phyloP scores from a whole-genome alignment of 2,888 invertebrate genomes.

The Aleiodes leptofemur region DNA sequence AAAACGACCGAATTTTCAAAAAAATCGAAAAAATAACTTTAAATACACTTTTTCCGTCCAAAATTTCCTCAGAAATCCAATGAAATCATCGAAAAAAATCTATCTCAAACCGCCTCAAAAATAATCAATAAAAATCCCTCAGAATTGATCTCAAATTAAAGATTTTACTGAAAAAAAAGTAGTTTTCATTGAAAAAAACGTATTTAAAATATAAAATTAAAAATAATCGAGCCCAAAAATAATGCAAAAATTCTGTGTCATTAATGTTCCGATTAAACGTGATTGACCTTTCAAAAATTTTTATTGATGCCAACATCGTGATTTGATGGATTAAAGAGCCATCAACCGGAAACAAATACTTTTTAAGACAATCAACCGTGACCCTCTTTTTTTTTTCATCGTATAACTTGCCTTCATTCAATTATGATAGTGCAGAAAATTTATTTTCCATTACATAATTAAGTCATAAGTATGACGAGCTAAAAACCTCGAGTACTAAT shows the following conservation, averaged over 20 bases:
- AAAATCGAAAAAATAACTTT: no score
- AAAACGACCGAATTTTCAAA: no score
- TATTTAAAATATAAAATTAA: not conserved
- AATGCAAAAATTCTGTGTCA: not conserved
- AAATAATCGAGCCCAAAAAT: not conserved
- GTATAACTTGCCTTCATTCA: not conserved
- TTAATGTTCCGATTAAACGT: slow-evolving; percentile 20
- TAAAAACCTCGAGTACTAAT: slow-evolving; percentile 8
- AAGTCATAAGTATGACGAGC: slow-evolving; percentile 11
- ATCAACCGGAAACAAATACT: slow-evolving; percentile 39
- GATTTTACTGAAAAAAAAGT: no score
- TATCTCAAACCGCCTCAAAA: no score
- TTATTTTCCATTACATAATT: slow-evolving; percentile 18
- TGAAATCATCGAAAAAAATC: no score
- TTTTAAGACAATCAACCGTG: slow-evolving; percentile 28
- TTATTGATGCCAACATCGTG: slow-evolving; percentile 43
- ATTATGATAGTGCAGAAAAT: slow-evolving; percentile 18
- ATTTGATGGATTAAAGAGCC: slow-evolving; percentile 37
- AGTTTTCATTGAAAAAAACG: slow-evolving; percentile 24
- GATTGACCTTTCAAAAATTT: slow-evolving; percentile 23
- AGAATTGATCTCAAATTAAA: no score
- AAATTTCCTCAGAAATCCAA: no score
- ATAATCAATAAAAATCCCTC: no score
- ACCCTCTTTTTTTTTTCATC: slow-evolving; percentile 11
- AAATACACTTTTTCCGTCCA: no score